Base-by-base conservation (phyloP, 2,113 vertebrate genomes). In the Cynoglossus semilaevis region DNA sequence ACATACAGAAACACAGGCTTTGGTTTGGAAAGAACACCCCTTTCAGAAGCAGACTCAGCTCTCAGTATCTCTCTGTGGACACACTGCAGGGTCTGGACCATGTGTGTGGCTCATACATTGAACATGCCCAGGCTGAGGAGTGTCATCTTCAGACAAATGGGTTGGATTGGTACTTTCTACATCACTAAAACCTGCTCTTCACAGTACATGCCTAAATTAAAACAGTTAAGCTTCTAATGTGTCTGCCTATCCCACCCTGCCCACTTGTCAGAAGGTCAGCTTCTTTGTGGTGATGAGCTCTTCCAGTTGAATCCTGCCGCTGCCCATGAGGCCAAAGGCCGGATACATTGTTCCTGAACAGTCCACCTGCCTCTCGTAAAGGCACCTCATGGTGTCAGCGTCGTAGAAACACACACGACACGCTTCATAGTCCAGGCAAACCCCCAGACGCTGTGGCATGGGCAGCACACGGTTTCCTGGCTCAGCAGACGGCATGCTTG, bases 291-390 rank as follows among this genome's bases (percentile, higher is more conserved):
- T 73, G 79, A 94, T 80, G 15, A 91, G 79, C 51, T 97, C 93
- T 55, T 96, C 92, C 7, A 99, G 92, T 8, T 92, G 93, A 59
- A 99, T 73, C 10, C 86, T 92, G 0, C 93, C 94, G 0, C 95
- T 85, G 2, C 97, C 97, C 95, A 98, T 93, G 46, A 99, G 78
- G 9, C 94, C 96, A 15, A 99, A 99, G 0, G 92, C 94, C 0
- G 97, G 97, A 79, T 93, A 99, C 95, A 98, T 97, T 0, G 91
- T 87, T 3, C 92, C 93, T 0, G 95, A 94, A 57, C 97, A 98
- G 62, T 99, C 96, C 72, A 98, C 93, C 51, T 92, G 91, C 4
- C 95, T 91, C 74, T 98, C 96, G 0, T 93, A 98, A 51, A 99
- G 91, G 87, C 94, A 96, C 80, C 91, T 90, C 96, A 98, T 98